phyloP scores from a whole-genome alignment of 2,888 invertebrate species.

The Oeneis ivallda region DNA sequence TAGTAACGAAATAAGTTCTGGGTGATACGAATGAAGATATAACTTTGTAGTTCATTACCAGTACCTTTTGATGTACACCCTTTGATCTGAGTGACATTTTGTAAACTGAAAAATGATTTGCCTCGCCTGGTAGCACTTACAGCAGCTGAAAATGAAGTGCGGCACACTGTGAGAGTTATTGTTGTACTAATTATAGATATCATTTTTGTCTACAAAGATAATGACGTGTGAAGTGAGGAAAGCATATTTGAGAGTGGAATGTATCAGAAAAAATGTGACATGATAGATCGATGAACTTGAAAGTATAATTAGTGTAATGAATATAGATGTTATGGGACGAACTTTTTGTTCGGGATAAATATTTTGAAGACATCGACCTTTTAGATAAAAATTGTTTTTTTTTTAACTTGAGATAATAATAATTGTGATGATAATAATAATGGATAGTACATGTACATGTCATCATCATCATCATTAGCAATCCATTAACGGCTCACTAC shows the following conservation, averaged over 20 bases:
- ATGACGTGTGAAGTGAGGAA: conserved; percentile 57
- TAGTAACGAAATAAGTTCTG: conserved; percentile 42
- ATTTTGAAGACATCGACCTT: neutral
- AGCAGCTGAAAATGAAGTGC: conserved; percentile 52
- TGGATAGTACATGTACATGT: too few relatives aligned
- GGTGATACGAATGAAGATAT: conserved; percentile 46
- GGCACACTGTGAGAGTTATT: conserved; percentile 54
- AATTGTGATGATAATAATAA: too few relatives aligned
- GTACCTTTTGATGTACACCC: conserved; percentile 67
- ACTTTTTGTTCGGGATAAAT: neutral
- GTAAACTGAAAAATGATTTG: conserved; percentile 74
- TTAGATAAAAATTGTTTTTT: neutral
- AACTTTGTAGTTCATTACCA: conserved; percentile 55
- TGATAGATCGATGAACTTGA: conserved; percentile 48
- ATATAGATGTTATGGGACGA: conserved; percentile 43
- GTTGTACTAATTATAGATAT: conserved; percentile 65
- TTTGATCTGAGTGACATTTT: conserved; percentile 75
- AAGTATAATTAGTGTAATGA: conserved; percentile 29
- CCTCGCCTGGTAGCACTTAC: conserved; percentile 58
- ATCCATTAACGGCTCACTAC: too few relatives aligned
- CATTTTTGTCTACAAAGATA: conserved; percentile 54
- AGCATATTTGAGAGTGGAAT: conserved; percentile 33
- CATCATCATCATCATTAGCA: too few relatives aligned
- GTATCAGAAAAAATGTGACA: conserved; percentile 32
- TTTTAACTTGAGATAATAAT: neutral